These are phyloP conservation scores for Sphaerophoria taeniata DNA, from an alignment of 2,888 invertebrate species.

Conservation along the genomic window DNA sequence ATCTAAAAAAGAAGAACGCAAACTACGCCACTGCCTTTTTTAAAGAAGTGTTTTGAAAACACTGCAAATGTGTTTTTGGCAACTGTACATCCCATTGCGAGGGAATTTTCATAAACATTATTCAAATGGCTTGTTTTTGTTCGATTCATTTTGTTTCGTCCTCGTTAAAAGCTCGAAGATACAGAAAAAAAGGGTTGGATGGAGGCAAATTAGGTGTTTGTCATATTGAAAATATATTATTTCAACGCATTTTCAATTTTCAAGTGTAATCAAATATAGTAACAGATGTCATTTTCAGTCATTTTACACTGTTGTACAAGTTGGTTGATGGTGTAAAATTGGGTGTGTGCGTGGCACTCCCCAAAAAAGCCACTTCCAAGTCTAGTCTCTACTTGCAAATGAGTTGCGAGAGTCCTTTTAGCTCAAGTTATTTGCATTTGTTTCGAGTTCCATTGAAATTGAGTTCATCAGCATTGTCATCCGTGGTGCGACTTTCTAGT, in stretches of 20 bases:
- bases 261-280: constrained; percentile 56
- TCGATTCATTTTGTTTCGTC: constrained; percentile 30
- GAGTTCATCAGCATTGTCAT: constrained; percentile 19
- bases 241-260: constrained; percentile 49
- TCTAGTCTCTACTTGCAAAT: not conserved
- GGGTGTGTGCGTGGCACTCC: constrained; percentile 54
- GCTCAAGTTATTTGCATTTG: constrained; percentile 58
- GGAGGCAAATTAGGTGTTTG: constrained; percentile 68
- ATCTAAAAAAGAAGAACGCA: too few relatives aligned
- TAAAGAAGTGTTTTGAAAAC: not conserved
- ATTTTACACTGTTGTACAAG: constrained; percentile 9
- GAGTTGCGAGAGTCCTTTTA: constrained; percentile 11
- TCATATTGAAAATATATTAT: constrained; percentile 52
- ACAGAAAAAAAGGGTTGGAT: not conserved
- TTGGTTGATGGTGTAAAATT: constrained; percentile 1
- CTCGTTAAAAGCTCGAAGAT: not conserved
- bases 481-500: constrained; percentile 59
- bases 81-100: not conserved
- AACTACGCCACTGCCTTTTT: not conserved
- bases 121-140: constrained; percentile 9
- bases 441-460: constrained; percentile 61
- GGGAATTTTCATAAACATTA: constrained; percentile 54
- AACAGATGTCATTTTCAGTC: constrained; percentile 70
- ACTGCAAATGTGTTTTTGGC: not conserved
- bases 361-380: constrained; percentile 28